Conservation (phyloP, 2,888 invertebrate genomes). For the Drosophila mimetica region DNA sequence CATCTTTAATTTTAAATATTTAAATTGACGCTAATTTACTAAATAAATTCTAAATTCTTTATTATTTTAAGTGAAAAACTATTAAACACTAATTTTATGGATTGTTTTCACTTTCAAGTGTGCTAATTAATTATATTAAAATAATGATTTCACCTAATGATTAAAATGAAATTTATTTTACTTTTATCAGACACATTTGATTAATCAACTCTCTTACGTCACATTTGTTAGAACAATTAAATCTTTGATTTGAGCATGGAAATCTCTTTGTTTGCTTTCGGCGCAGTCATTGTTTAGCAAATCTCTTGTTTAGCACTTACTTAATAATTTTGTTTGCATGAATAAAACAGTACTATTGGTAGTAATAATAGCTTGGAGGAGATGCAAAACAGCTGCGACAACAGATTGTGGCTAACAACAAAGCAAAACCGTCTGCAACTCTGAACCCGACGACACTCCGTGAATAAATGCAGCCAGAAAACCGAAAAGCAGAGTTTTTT, state of each 20-base stretch:
- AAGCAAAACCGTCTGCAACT: slow-evolving; percentile 2
- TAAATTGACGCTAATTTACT: not conserved
- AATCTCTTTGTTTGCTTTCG: slow-evolving; percentile 11
- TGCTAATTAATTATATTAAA: too few relatives aligned
- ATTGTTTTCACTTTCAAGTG: not conserved
- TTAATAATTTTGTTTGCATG: slow-evolving; percentile 26
- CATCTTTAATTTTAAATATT: too few relatives aligned
- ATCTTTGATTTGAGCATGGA: slow-evolving; percentile 3
- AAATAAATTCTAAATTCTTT: not conserved
- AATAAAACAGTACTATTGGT: slow-evolving; percentile 7
- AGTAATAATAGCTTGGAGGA: not conserved
- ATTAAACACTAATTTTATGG: not conserved
- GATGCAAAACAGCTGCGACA: slow-evolving; percentile 26
- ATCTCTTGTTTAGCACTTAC: slow-evolving; percentile 27
- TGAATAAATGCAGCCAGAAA: slow-evolving; percentile 16
- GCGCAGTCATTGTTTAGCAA: slow-evolving; percentile 22
- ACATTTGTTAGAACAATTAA: slow-evolving; percentile 23
- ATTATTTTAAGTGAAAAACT: not conserved
- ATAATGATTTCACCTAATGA: not conserved
- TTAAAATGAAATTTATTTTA: not conserved
- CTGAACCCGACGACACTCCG: slow-evolving; percentile 5
- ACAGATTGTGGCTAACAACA: not conserved
- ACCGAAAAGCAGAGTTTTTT: slow-evolving; percentile 14
- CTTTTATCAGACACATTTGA: not conserved
- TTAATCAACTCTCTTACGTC: not conserved